phyloP scores from a whole-genome alignment of 2,888 invertebrate genomes.

The Fragum whitleyi region DNA sequence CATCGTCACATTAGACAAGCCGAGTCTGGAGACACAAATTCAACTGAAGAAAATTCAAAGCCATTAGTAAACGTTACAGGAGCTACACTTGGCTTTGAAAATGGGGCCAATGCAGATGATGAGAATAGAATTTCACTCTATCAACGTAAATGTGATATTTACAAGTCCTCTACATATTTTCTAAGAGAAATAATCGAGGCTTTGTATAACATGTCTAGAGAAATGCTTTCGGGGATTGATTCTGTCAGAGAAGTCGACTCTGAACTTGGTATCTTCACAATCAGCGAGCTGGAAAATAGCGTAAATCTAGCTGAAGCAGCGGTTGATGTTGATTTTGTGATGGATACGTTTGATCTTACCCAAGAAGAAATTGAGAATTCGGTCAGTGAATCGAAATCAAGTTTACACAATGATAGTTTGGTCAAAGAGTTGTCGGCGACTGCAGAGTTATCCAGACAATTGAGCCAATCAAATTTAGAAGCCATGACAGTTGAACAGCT shows the following conservation, averaged over 20 bases:
- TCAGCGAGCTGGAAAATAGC: neutral
- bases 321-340: slow-evolving; percentile 22
- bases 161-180: neutral
- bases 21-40: neutral
- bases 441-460: neutral
- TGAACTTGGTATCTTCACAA: neutral
- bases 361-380: slow-evolving; percentile 23
- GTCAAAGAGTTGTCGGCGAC: neutral
- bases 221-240: neutral
- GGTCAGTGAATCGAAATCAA: slow-evolving; percentile 14
- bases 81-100: slow-evolving; percentile 23
- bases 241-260: neutral
- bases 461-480: neutral
- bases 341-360: slow-evolving; percentile 34
- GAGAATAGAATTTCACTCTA: slow-evolving; percentile 23
- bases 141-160: slow-evolving; percentile 23
- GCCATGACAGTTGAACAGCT: neutral
- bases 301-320: slow-evolving; percentile 26
- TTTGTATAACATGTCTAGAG: slow-evolving; percentile 22
- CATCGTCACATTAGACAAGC: slow-evolving; percentile 29
- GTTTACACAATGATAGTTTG: neutral
- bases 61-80: slow-evolving; percentile 5
- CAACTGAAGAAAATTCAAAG: slow-evolving; percentile 10
- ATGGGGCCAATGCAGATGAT: neutral
- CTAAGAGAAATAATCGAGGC: slow-evolving; percentile 20